These are phyloP conservation scores for Zeugodacus cucurbitae DNA, from an alignment of 1,140 invertebrate species.

Conservation along the genomic window DNA sequence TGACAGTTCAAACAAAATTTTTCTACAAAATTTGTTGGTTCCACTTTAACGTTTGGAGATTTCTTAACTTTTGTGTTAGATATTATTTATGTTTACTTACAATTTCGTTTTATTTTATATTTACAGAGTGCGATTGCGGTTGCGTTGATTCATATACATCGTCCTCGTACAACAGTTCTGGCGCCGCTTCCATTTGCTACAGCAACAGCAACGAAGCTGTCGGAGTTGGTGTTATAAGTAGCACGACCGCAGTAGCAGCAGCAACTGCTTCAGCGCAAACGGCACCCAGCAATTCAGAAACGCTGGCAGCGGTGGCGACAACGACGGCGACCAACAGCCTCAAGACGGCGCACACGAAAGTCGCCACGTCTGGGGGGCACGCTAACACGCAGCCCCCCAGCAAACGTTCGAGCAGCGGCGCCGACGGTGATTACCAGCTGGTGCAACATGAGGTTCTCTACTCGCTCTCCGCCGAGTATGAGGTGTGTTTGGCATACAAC, in stretches of 20 bases:
- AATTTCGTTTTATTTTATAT: conserved; percentile 1
- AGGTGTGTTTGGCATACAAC: conserved; percentile 65
- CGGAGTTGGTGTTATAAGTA: conserved; percentile 41
- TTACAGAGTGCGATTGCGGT: conserved; percentile 65
- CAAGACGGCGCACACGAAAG: conserved; percentile 66
- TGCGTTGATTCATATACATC: conserved; percentile 59
- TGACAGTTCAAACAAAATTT: too few species aligned
- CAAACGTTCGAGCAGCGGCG: conserved; percentile 75
- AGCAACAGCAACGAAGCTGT: conserved; percentile 31
- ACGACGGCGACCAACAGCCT: conserved; percentile 51
- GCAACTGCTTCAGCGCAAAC: conserved; percentile 29
- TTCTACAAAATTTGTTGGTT: too few species aligned
- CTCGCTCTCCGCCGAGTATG: conserved; percentile 92
- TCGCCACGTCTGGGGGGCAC: conserved; percentile 65
- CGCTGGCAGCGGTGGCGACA: conserved; percentile 45
- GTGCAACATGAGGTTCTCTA: conserved; percentile 98
- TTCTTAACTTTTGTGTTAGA: too few species aligned
- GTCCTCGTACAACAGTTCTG: conserved; percentile 13
- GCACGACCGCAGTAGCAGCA: conserved; percentile 36
- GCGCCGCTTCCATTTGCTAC: not conserved
- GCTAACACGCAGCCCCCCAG: conserved; percentile 66
- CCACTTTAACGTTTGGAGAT: too few species aligned
- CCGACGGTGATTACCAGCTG: conserved; percentile 97
- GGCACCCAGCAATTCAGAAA: not conserved
- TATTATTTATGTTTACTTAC: not conserved